A percentile compares a stretch with the other conserved stretches of the same genome.
Conservation (phyloP, 2,888 invertebrate genomes). For the Cryptosula pallasiana region DNA sequence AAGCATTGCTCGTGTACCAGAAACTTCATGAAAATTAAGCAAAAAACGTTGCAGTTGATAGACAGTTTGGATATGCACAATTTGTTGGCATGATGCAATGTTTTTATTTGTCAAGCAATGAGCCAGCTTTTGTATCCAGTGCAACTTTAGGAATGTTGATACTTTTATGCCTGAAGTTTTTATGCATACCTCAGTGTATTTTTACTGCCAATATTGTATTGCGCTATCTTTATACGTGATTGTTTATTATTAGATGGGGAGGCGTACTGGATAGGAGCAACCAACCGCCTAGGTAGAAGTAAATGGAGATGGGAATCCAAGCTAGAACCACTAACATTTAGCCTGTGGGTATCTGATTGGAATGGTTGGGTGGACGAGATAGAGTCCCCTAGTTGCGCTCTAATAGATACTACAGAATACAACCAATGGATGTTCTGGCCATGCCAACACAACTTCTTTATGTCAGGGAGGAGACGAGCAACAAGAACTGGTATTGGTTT, state of each 20-base stretch:
- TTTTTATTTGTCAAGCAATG: background rate
- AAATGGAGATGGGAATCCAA: constrained; percentile 19
- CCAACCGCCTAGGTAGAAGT: background rate
- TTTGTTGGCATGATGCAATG: too few relatives aligned
- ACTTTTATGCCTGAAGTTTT: background rate
- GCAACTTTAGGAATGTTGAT: background rate
- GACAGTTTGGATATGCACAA: too few relatives aligned
- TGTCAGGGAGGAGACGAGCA: background rate
- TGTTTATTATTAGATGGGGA: background rate
- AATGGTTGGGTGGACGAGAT: constrained; percentile 3
- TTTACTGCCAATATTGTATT: too few relatives aligned
- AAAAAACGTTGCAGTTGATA: too few relatives aligned
- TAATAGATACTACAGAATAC: background rate
- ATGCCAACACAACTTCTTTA: constrained; percentile 5
- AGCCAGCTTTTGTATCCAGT: background rate
- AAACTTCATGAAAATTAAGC: too few relatives aligned
- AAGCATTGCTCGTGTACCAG: too few relatives aligned
- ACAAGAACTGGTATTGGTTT: constrained; percentile 4
- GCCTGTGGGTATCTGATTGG: background rate
- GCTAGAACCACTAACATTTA: background rate
- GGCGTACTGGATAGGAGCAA: constrained; percentile 18
- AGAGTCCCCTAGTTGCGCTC: constrained; percentile 9
- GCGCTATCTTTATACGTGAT: too few relatives aligned
- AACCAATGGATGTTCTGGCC: constrained; percentile 24
- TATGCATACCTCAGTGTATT: too few relatives aligned